Conservation (phyloP, 35 echinoderm and acorn worm genomes). For the Heliocidaris tuberculata region DNA sequence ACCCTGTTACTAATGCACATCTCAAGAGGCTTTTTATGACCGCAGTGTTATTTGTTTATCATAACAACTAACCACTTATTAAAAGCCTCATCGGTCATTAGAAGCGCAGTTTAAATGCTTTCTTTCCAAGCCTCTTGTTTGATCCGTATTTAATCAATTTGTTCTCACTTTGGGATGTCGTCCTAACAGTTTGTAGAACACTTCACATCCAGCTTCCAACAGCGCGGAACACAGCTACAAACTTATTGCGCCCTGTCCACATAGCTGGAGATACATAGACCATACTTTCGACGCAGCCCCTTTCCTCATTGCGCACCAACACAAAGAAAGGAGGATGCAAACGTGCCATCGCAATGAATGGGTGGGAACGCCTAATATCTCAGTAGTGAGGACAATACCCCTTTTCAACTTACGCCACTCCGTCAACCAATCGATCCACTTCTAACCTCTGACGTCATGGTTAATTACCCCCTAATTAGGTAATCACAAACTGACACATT, state of each 20-base stretch:
- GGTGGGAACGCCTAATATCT: background rate
- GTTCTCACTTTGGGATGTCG: background rate
- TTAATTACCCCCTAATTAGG: background rate
- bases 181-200: slow-evolving; percentile 2
- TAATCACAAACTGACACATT: background rate
- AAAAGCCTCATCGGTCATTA: background rate
- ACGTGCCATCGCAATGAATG: background rate
- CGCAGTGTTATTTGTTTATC: background rate
- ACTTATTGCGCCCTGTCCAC: background rate
- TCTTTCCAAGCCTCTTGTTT: slow-evolving; percentile 9
- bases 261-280: background rate
- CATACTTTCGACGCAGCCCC: background rate
- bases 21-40: slow-evolving; percentile 9
- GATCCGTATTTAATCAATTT: slow-evolving; percentile 7
- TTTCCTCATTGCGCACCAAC: background rate
- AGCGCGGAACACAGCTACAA: background rate
- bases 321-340: background rate
- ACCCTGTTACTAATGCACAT: background rate
- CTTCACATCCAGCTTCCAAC: background rate
- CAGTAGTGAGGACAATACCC: background rate
- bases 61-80: slow-evolving; percentile 13
- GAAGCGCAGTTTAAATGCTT: background rate
- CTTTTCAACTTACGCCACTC: background rate
- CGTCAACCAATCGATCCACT: slow-evolving; percentile 8
- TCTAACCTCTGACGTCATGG: background rate